These are phyloP conservation scores for Montipora foliosa DNA, from an alignment of 64 coral and sea anemone species.

Conservation along the genomic window DNA sequence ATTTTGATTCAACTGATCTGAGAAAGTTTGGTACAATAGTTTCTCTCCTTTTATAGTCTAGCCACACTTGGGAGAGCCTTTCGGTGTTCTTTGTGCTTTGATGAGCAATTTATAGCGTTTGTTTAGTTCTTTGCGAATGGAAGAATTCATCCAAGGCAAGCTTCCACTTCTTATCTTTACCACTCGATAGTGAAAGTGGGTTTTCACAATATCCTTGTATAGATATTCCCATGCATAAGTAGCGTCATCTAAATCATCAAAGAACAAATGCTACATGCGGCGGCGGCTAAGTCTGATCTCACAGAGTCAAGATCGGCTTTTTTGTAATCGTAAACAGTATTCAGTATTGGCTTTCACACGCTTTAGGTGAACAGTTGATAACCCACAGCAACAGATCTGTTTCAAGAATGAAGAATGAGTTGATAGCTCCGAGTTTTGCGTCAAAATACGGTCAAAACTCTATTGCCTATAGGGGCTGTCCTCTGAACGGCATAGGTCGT, in stretches of 20 bases:
- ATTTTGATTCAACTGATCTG: constrained; percentile 36
- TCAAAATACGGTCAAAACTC: too few species aligned
- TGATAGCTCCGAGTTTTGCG: too few species aligned
- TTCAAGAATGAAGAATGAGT: too few species aligned
- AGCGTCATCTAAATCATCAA: constrained; percentile 8
- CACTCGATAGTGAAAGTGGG: not conserved
- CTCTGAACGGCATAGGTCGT: too few species aligned
- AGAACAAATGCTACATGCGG: not conserved
- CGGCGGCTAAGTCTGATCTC: not conserved
- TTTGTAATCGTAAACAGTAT: not conserved
- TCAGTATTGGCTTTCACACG: not conserved
- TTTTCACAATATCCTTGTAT: constrained; percentile 10
- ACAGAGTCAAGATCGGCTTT: not conserved
- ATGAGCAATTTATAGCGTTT: not conserved
- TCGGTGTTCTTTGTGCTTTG: not conserved
- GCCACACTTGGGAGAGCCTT: not conserved
- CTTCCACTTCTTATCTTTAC: not conserved
- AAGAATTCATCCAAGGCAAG: constrained; percentile 19
- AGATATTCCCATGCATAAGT: constrained; percentile 10
- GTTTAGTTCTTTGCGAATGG: not conserved
- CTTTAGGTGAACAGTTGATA: not conserved
- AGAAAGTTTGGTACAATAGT: constrained; percentile 23
- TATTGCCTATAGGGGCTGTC: too few species aligned
- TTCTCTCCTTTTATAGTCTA: not conserved
- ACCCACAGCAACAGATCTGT: not conserved